Evolutionary conservation across 2,797 vertebrate species (phyloP), one percentile per base, ranked within the genome.

Genomic region (Scarus forsteni): DNA sequence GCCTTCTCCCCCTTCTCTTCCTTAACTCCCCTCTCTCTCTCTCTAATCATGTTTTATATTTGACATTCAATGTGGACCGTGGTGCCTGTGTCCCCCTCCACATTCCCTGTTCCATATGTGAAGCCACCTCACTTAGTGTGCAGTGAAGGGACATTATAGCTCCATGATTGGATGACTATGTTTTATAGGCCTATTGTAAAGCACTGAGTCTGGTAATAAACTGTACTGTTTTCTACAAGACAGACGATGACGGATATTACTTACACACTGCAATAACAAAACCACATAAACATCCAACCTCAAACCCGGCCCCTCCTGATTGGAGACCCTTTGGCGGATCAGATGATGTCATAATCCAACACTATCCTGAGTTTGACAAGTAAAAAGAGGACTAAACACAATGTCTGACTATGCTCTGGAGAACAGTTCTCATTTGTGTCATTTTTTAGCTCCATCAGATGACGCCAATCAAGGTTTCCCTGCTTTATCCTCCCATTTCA

Each of bases 1-100:
- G 70, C 61, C 45, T 55, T 61, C 71, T 49, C 67, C 62, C 58
- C 63, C 39, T 56, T 61, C 18, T 45, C 55, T 54, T 59, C 50
- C 49, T 66, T 56, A 15, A 56, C 63, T 53, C 60, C 66, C 50
- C 27, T 40, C 46, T 62, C 56, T 73, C n/a, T 56, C 72, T 81
- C 73, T 87, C 52, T 81, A 89, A 84, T 86, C 80, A 85, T 75
- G 85, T 90, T 90, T 87, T 86, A 85, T 83, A 79, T 80, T 89
- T 84, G 81, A 80, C 79, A 89, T 91, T 90, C 79, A 78, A 73
- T 65, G 61, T 78, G 18, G 36, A 83, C 64, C 70, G 69, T 66
- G 88, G 83, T 85, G 89, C 87, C 88, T 89, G 87, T 66, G 85
- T 89, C 85, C 81, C 59, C 68, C 70, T 86, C 66, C 13, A 66